These are phyloP conservation scores for Ophioninae sp. DNA, from an alignment of 2,888 invertebrate genomes.

Conservation along the genomic window DNA sequence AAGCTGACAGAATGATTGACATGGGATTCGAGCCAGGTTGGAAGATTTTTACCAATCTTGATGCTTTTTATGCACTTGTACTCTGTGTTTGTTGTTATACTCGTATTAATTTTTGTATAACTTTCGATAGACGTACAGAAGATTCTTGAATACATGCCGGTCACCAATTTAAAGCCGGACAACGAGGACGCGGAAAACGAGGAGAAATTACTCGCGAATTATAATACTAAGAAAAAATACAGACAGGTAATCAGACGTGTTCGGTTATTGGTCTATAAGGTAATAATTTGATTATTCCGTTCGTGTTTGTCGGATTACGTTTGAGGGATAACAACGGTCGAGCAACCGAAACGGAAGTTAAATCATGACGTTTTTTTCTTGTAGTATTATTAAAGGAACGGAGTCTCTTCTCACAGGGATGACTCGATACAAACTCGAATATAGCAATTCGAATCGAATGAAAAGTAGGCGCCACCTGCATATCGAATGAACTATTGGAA, in stretches of 20 bases:
- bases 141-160: constrained; percentile 98
- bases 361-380: no score
- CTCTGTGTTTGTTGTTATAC: background rate
- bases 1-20: constrained; percentile 99
- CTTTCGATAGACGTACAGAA: constrained; percentile 90
- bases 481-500: background rate
- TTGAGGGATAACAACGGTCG: no score
- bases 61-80: background rate
- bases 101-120: background rate
- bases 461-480: no score
- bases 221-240: constrained; percentile 97
- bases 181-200: constrained; percentile 99
- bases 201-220: constrained; percentile 93
- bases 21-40: constrained; percentile 97
- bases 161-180: constrained; percentile 98
- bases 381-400: no score
- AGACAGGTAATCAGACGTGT: constrained; percentile 85
- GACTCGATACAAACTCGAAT: no score
- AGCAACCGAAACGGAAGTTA: background rate
- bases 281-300: background rate
- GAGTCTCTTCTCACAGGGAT: no score
- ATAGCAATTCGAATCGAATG: no score
- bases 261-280: background rate
- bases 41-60: constrained; percentile 69
- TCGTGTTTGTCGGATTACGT: no score